Percentiles rank a stretch among this genome's conserved stretches.
Evolutionary conservation across 2,888 invertebrate species (phyloP).

Genomic region (Arctia plantaginis): DNA sequence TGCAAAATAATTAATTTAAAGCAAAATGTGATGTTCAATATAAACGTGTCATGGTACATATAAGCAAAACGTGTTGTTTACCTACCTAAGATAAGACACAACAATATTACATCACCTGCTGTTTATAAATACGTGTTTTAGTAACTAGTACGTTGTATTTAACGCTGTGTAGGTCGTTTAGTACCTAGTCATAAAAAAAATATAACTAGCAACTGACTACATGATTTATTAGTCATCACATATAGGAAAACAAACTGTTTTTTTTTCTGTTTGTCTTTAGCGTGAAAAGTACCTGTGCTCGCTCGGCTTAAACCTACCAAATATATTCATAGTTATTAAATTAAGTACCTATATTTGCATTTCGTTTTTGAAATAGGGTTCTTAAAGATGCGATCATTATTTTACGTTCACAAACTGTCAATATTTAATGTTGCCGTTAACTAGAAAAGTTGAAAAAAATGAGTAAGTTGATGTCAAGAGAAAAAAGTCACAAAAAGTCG

Average conservation of each 20-base stretch:
- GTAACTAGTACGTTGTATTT: constrained; percentile 6
- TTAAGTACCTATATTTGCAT: background rate
- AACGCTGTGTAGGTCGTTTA: background rate
- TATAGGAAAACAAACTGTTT: background rate
- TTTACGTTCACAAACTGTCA: background rate
- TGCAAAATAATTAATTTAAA: background rate
- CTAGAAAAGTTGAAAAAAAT: background rate
- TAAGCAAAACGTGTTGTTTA: constrained; percentile 32
- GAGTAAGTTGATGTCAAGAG: background rate
- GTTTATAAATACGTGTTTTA: constrained; percentile 36
- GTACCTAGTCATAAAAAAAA: background rate
- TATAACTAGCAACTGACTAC: background rate
- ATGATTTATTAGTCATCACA: background rate
- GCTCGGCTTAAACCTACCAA: too few species aligned
- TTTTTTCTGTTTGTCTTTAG: too few species aligned
- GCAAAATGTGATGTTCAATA: background rate
- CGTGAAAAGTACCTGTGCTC: too few species aligned
- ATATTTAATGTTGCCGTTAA: background rate
- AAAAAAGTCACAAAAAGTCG: background rate
- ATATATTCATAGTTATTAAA: too few species aligned
- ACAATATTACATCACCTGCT: constrained; percentile 26
- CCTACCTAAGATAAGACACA: constrained; percentile 33
- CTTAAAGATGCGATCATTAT: background rate
- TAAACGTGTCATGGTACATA: background rate
- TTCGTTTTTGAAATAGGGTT: background rate